Percentiles rank a stretch among this genome's conserved stretches.
Conservation (phyloP, 2,797 vertebrate genomes). For the Alauda arvensis region DNA sequence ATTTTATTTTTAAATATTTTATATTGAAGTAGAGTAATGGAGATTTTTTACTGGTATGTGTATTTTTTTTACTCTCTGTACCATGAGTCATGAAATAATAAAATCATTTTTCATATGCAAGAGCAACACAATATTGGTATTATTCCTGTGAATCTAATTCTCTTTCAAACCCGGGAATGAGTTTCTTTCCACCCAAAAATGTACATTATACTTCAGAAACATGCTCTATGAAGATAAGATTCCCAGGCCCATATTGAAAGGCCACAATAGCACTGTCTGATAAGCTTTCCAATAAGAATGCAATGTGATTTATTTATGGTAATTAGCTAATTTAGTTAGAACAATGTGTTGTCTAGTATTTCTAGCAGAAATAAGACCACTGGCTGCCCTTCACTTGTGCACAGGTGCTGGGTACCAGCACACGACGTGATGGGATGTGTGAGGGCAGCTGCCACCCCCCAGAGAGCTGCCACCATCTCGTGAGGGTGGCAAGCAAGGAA, state of each 20-base stretch:
- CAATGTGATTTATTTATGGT: conserved; percentile 20
- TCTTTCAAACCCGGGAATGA: not conserved
- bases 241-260: not conserved
- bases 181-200: not conserved
- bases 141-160: not conserved
- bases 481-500: not conserved
- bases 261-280: not conserved
- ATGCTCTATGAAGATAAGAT: conserved; percentile 9
- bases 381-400: not conserved
- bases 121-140: not conserved
- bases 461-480: fast-evolving
- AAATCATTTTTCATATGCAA: not conserved
- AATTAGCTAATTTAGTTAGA: conserved; percentile 30
- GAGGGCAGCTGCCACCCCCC: not conserved
- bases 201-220: not conserved
- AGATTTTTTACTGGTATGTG: not conserved
- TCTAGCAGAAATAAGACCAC: not conserved
- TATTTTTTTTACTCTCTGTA: not conserved
- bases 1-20: not conserved
- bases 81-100: not conserved
- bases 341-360: not conserved
- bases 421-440: fast-evolving
- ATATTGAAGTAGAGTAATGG: not conserved
- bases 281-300: not conserved
- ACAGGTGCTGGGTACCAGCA: fast-evolving